Conservation (phyloP, 2,888 invertebrate genomes). For the Thera obeliscata region DNA sequence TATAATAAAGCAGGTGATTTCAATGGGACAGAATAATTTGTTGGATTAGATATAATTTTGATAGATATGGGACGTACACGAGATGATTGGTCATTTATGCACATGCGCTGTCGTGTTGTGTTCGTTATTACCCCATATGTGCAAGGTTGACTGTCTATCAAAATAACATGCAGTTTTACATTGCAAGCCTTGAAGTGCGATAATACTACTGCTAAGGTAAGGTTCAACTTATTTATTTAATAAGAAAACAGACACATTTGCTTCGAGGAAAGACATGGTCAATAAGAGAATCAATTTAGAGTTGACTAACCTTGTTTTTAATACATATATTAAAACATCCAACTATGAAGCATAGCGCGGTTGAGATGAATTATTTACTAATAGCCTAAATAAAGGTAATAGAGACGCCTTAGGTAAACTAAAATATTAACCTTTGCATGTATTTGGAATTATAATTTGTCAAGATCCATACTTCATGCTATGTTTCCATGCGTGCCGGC, state of each 20-base stretch:
- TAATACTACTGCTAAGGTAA: not conserved
- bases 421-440: no score
- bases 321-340: no score
- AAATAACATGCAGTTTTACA: not conserved
- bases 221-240: not conserved
- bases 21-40: not conserved
- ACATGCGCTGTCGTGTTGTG: constrained; percentile 18
- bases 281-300: no score
- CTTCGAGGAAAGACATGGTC: no score
- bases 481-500: no score
- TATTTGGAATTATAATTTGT: no score
- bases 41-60: not conserved
- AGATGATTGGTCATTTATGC: constrained; percentile 12
- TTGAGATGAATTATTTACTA: no score
- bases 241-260: not conserved
- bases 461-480: no score
- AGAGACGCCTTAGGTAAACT: no score
- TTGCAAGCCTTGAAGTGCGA: constrained; percentile 3
- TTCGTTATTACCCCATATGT: constrained; percentile 26
- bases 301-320: no score
- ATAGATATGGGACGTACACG: constrained; percentile 2
- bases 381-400: no score
- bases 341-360: no score
- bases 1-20: not conserved
- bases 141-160: constrained; percentile 24